Evolutionary conservation across 2,797 vertebrate species (phyloP), one percentile per base, ranked within the genome.

Genomic region (Sparidentex hasta): DNA sequence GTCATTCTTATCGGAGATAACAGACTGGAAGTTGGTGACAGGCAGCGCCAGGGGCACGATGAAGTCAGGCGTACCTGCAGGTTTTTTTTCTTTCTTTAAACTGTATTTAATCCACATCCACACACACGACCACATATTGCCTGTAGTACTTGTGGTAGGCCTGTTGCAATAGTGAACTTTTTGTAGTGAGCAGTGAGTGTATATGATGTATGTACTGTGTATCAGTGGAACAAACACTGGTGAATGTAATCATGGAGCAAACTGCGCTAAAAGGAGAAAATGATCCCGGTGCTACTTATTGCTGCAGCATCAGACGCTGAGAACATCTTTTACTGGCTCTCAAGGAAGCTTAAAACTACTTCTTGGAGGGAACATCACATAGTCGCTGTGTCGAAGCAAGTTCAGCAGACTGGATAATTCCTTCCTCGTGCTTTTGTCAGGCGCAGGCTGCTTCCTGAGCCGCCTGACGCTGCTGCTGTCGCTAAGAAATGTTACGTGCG

Each of bases 361-460:
- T 71, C 65, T 57, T 38, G 38, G 27, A 43, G 13, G 23, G 2
- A 78, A 65, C 56, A 6, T 65, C 54, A 23, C 51, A 62, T 47
- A 7, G 21, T 46, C 56, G 44, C n/a, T 43, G 51, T 43, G 48
- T 75, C 66, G 73, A 0, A 55, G 44, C 44, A 75, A 74, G 68
- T 72, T 61, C 41, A 80, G 69, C 61, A 57, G 66, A 57, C 65
- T n/a, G 57, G 68, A 77, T 80, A 27, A 83, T 76, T 74, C 72
- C 44, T 29, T 51, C 57, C 71, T 56, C 0, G 4, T 76, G 66
- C 70, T 51, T 74, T 78, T 69, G 56, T 84, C 73, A 68, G 74
- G 33, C 4, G 2, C 33, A 23, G 62, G 12, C 64, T 61, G 56
- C 68, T 74, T 79, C 33, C 72, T 54, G 51, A 76, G 71, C 51